Evolutionary conservation across 2,888 invertebrate species (phyloP), one percentile per base, ranked within the genome.

Genomic region (Serrognathus titanus): DNA sequence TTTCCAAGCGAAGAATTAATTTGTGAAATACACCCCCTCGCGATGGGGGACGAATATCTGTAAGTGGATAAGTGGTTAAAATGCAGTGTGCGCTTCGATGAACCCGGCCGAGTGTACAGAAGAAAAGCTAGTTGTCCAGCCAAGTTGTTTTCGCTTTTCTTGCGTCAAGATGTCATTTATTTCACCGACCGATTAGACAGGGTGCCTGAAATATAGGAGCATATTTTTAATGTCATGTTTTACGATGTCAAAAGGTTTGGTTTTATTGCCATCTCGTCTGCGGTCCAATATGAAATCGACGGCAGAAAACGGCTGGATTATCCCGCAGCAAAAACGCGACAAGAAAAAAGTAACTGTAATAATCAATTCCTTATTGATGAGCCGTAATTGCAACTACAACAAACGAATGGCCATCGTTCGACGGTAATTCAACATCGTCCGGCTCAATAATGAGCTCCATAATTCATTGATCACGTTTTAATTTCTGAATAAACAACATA

Each of bases 61-160:
- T 72, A 72, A 73, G 73, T 73, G 73, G 73, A 75, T 75, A 75
- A 75, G 75, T 74, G 74, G 75, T 74, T 73, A 74, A 74, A 74
- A 75, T 75, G 73, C 74, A 72, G 69, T 74, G 67, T 65, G 71
- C 75, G 75, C 75, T 74, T 68, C 71, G 75, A 73, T 75, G 75
- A 74, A 72, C 70, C 70, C 70, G 71, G 65, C 73, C 73, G 69
- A 74, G 71, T 75, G 72, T 71, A 69, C 70, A 71, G 70, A 71
- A 66, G 70, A 69, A 73, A 72, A 69, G 65, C 67, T 68, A 68
- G 64, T 56, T 60, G 67, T 53, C 63, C 70, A 51, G n/a, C 40
- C 16, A 36, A 46, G 36, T 24, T 13, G 16, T 38, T 9, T 47
- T 37, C 35, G 49, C 12, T 47, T 48, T 16, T 20, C 45, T 8